phyloP scores from a whole-genome alignment of 2,113 vertebrate genomes.

The Zootoca vivipara region DNA sequence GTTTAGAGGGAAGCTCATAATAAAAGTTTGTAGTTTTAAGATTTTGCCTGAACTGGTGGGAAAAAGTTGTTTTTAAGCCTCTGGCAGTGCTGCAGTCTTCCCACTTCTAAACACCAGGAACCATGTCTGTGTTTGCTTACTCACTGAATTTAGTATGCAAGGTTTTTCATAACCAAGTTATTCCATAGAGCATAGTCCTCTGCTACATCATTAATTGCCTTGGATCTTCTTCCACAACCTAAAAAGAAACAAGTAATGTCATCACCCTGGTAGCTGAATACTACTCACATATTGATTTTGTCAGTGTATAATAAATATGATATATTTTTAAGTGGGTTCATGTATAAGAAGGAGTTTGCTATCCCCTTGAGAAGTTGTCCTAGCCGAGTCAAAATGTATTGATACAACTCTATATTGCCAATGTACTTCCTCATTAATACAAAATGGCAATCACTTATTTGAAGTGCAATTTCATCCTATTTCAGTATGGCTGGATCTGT shows the following conservation, averaged over 20 bases:
- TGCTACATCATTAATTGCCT: background rate
- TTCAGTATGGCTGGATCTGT: background rate
- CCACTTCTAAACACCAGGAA: background rate
- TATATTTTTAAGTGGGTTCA: background rate
- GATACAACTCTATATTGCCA: background rate
- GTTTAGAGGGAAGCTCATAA: background rate
- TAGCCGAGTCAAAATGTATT: background rate
- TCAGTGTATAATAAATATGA: background rate
- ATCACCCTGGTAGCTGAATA: background rate
- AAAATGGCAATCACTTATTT: no score
- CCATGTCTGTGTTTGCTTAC: background rate
- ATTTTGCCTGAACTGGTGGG: background rate
- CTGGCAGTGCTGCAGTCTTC: background rate
- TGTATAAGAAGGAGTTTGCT: background rate
- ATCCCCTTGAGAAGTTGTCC: background rate
- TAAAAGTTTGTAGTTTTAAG: background rate
- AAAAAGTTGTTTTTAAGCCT: background rate
- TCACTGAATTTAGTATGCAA: background rate
- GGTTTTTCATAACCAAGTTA: background rate
- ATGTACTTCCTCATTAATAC: no score
- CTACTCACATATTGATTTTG: background rate
- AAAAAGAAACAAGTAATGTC: background rate
- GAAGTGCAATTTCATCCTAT: background rate
- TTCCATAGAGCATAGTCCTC: slow-evolving; percentile 15
- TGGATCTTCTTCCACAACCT: background rate